phyloP scores from a whole-genome alignment of 2,797 vertebrate genomes.

The Phyllotis vaccarum region DNA sequence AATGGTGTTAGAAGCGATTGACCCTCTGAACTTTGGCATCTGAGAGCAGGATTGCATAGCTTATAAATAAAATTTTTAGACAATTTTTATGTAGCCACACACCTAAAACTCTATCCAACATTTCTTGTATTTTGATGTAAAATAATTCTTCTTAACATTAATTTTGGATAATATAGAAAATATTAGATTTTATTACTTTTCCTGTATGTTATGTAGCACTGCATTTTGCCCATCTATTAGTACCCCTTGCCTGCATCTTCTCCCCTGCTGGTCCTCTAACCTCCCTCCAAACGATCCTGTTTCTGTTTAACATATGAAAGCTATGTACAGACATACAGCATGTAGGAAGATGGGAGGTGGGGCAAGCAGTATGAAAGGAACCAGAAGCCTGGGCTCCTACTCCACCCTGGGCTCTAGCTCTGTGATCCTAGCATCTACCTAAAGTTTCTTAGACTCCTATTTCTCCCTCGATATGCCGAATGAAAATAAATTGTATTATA shows the following conservation, averaged over 20 bases:
- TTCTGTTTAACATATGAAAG: neutral
- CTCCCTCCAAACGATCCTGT: neutral
- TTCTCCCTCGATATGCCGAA: neutral
- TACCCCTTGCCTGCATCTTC: neutral
- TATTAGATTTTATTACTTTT: no score
- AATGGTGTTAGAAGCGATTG: neutral
- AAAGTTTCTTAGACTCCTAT: neutral
- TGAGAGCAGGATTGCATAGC: neutral
- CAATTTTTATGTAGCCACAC: neutral
- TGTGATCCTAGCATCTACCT: neutral
- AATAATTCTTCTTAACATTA: neutral
- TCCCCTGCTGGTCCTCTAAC: neutral
- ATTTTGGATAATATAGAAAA: neutral
- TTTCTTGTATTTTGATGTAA: neutral
- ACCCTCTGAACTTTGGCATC: neutral
- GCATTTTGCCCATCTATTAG: neutral
- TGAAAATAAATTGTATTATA: neutral
- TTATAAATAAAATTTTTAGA: neutral
- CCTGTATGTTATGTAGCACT: neutral
- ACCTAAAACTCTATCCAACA: neutral
- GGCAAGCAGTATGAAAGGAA: neutral
- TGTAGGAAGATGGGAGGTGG: neutral
- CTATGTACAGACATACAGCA: neutral
- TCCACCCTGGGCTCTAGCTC: neutral
- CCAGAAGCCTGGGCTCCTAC: neutral